These are phyloP conservation scores for Antennarius maculatus DNA, from an alignment of 2,797 vertebrate species.

Conservation along the genomic window DNA sequence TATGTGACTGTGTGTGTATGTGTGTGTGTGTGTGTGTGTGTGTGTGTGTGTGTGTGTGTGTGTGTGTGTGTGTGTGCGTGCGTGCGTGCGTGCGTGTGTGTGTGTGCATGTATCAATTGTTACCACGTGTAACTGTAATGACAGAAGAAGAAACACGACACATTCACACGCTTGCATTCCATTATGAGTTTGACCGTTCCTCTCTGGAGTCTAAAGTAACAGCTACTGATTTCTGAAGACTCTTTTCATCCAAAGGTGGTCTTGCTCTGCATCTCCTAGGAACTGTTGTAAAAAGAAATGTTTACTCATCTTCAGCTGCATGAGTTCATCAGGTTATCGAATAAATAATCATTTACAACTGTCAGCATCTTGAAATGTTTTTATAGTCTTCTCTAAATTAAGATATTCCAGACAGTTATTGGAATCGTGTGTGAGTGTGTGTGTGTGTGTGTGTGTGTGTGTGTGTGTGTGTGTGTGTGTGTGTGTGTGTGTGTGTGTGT, in stretches of 20 bases:
- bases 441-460: too few relatives aligned
- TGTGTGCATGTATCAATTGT: slow-evolving; percentile 43
- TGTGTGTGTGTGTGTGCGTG: neutral
- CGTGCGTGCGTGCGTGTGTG: slow-evolving; percentile 3
- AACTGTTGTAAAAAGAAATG: neutral
- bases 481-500: neutral
- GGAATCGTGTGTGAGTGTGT: neutral
- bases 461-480: neutral
- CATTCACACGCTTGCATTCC: neutral
- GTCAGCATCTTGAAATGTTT: neutral
- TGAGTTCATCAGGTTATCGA: neutral
- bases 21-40: neutral
- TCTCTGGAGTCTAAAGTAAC: slow-evolving; percentile 1
- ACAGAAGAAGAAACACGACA: slow-evolving; percentile 15
- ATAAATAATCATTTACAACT: neutral
- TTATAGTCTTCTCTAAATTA: neutral
- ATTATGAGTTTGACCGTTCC: slow-evolving; percentile 8
- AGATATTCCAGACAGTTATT: slow-evolving; percentile 4
- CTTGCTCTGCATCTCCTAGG: neutral
- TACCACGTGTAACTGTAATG: slow-evolving; percentile 42
- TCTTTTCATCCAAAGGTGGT: neutral
- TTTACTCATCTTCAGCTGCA: neutral
- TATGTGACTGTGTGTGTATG: neutral
- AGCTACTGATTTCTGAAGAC: slow-evolving; percentile 9
- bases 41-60: slow-evolving; percentile 5